Conservation (phyloP, 2,113 vertebrate species). For the Aegotheles bennettii region DNA sequence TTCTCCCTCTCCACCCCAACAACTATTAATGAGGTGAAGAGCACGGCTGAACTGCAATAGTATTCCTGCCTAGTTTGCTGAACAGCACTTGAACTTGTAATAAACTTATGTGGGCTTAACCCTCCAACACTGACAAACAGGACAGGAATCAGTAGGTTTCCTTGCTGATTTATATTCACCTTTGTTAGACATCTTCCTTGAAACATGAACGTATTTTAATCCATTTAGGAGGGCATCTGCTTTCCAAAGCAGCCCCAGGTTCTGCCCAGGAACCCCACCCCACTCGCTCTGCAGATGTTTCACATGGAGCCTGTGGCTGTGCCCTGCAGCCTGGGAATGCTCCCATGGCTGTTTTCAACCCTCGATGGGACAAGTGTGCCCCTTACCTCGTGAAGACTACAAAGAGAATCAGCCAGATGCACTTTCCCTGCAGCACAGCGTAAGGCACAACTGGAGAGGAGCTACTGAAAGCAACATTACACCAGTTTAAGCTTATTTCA, state of each 20-base stretch:
- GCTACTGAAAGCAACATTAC: not conserved
- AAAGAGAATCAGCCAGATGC: not conserved
- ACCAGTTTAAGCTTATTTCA: not conserved
- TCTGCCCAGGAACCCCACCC: not conserved
- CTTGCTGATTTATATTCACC: not conserved
- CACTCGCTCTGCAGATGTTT: not conserved
- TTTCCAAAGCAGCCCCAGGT: not conserved
- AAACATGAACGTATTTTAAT: not conserved
- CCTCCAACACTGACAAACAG: not conserved
- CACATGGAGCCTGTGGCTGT: rapidly evolving
- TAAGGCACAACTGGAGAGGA: not conserved
- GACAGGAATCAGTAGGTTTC: not conserved
- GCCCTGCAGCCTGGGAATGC: not conserved
- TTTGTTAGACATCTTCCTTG: not conserved
- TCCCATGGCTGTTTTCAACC: not conserved
- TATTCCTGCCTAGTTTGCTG: not conserved
- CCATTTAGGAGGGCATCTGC: not conserved
- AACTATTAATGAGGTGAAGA: not conserved
- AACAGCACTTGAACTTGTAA: not conserved
- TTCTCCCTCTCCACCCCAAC: not conserved
- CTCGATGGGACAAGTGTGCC: rapidly evolving
- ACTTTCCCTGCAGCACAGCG: not conserved
- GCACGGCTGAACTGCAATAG: not conserved
- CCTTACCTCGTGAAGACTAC: not conserved
- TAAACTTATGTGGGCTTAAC: not conserved